Percentiles rank a stretch among this genome's conserved stretches.
These are phyloP conservation scores for Chrysogorgia sp. DNA, from an alignment of 92 coral and sea anemone genomes.

Conservation along the genomic window DNA sequence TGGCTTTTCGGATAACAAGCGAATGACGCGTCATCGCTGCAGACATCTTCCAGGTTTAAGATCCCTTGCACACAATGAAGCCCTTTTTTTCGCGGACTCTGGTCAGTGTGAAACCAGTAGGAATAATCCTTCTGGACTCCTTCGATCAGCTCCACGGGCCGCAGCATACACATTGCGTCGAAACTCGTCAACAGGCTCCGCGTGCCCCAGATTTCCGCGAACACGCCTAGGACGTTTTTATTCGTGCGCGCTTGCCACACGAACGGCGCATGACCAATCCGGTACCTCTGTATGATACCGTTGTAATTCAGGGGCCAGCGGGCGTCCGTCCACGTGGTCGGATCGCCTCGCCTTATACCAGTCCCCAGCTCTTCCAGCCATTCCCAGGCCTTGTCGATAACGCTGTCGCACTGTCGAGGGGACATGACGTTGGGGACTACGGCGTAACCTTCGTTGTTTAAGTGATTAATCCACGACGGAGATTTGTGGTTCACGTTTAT, in stretches of 20 bases:
- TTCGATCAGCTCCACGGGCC: conserved; percentile 17
- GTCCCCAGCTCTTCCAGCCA: conserved; percentile 21
- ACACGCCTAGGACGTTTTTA: conserved; percentile 10
- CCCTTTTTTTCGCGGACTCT: conserved; percentile 32
- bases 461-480: conserved; percentile 14
- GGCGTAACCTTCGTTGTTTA: conserved; percentile 26
- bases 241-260: conserved; percentile 26
- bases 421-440: conserved; percentile 25
- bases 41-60: conserved; percentile 28
- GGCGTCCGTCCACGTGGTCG: conserved; percentile 31
- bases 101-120: conserved; percentile 36
- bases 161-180: conserved; percentile 24
- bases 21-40: conserved; percentile 22
- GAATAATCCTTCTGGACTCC: background rate
- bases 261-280: conserved; percentile 37
- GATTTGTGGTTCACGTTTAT: conserved; percentile 7
- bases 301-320: conserved; percentile 30
- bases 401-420: conserved; percentile 4
- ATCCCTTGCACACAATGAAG: conserved; percentile 35
- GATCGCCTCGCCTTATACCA: conserved; percentile 18
- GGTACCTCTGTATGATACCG: conserved; percentile 31
- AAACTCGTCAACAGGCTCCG: conserved; percentile 15
- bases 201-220: conserved; percentile 26
- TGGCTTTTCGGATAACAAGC: conserved; percentile 43
- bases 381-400: conserved; percentile 28